A percentile compares a stretch with the other conserved stretches of the same genome.
Conservation (phyloP, 2,888 invertebrate genomes). For the Proisotoma minuta region DNA sequence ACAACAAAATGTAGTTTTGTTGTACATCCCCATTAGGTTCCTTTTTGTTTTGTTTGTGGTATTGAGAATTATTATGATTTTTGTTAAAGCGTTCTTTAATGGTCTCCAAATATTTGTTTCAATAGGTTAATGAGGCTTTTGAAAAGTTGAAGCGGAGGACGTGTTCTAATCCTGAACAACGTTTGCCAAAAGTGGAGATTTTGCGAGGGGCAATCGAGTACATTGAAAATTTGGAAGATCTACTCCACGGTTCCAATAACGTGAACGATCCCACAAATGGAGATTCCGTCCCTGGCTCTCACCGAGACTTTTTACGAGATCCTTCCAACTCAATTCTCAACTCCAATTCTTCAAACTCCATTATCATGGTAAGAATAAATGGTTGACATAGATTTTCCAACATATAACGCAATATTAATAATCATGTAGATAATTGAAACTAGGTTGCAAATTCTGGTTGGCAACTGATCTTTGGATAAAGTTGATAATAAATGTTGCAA, state of each 20-base stretch:
- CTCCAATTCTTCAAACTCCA: conserved; percentile 35
- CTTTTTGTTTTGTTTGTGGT: too few species aligned
- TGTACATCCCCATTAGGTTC: too few species aligned
- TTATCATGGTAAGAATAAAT: conserved; percentile 42
- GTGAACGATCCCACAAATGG: conserved; percentile 14
- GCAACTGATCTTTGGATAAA: conserved; percentile 18
- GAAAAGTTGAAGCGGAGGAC: conserved; percentile 88
- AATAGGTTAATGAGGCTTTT: conserved; percentile 94
- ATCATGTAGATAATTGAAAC: too few species aligned
- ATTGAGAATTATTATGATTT: conserved; percentile 21
- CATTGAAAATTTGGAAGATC: conserved; percentile 83
- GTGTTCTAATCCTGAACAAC: conserved; percentile 89
- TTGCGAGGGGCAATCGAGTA: conserved; percentile 95
- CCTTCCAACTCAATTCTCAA: conserved; percentile 35
- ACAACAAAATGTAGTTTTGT: too few species aligned
- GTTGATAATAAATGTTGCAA: background rate
- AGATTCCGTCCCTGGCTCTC: conserved; percentile 14
- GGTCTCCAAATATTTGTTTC: conserved; percentile 33
- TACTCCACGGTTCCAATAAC: conserved; percentile 61
- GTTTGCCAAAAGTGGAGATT: conserved; percentile 96
- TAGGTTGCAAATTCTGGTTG: too few species aligned
- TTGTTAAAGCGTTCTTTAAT: conserved; percentile 28
- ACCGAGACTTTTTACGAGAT: conserved; percentile 41
- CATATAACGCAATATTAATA: too few species aligned
- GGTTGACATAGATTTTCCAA: too few species aligned